These are phyloP conservation scores for Bombyx mandarina DNA, from an alignment of 1,140 invertebrate species.

Conservation along the genomic window DNA sequence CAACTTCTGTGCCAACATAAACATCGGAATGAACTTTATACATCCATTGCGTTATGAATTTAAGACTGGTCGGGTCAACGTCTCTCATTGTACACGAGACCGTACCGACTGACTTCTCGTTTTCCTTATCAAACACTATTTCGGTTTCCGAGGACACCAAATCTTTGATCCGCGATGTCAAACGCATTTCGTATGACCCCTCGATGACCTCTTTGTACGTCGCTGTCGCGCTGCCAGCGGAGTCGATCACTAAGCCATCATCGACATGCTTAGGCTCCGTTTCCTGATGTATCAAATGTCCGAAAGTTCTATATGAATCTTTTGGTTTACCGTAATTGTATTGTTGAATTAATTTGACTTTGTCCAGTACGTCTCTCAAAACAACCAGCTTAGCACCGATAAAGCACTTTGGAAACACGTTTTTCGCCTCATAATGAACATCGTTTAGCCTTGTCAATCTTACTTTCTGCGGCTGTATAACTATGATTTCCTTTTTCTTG, in stretches of 20 bases:
- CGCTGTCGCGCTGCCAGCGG: conserved; percentile 44
- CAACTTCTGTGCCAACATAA: conserved; percentile 36
- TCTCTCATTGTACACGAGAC: conserved; percentile 44
- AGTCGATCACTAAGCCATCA: conserved; percentile 46
- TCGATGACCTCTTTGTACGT: conserved; percentile 46
- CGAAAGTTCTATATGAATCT: conserved; percentile 40
- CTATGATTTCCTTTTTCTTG: conserved; percentile 48
- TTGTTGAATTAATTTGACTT: conserved; percentile 51
- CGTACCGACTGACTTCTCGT: conserved; percentile 32
- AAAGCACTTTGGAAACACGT: conserved; percentile 55
- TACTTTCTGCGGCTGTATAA: conserved; percentile 28
- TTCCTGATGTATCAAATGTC: conserved; percentile 47
- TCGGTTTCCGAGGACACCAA: conserved; percentile 53
- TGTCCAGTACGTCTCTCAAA: conserved; percentile 44
- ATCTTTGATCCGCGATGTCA: conserved; percentile 52
- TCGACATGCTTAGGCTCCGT: conserved; percentile 35
- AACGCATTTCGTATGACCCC: conserved; percentile 32
- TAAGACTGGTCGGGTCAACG: conserved; percentile 43
- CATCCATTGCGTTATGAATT: conserved; percentile 45
- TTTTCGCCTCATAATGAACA: conserved; percentile 52
- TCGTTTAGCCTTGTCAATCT: conserved; percentile 39
- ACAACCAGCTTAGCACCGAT: conserved; percentile 47
- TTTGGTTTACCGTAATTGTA: conserved; percentile 51
- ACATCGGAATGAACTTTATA: conserved; percentile 41
- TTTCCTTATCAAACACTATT: conserved; percentile 38